Base-by-base conservation (phyloP, 2,797 vertebrate species). In the Parambassis ranga region DNA sequence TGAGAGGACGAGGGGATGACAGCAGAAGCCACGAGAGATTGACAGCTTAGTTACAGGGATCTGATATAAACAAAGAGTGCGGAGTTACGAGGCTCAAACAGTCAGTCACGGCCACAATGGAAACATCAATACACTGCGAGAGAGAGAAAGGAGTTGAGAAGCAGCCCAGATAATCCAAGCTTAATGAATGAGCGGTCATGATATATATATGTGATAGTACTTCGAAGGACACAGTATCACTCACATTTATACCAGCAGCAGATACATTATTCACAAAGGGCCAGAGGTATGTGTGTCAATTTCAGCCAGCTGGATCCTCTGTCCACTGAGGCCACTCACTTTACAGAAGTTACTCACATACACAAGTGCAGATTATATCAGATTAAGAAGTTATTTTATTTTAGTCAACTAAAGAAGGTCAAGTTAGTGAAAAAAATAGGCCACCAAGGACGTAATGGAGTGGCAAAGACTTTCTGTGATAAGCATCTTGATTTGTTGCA, bases 201-300 rank as follows among this genome's bases (percentile, higher is more conserved):
- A 82, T 75, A 78, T 73, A 81, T 72, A 65, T 68, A 57, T 77
- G 74, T 53, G 81, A 90, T 84, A 85, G 79, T 58, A 65, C 49
- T 48, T 43, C 14, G 13, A 51, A 76, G 73, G 80, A 84, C 68
- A 81, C 38, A 36, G 27, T 61, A 84, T 83, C 70, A 38, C 70
- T 81, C 44, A n/a, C 69, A 28, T 70, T 73, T 57, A 62, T 42
- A 49, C 66, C 53, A 48, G 36, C 1, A 20, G 44, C 42, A n/a
- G 52, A 82, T 90, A 1, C 81, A 91, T 91, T 87, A 90, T 90
- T 89, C 71, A 90, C 62, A 19, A 24, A 19, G 61, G 55, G 57
- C 47, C 67, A 38, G 32, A 67, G 69, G 71, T 65, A 19, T 74
- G 70, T 70, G 67, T 74, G 79, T 82, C 70, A 74, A 81, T 85